phyloP scores from a whole-genome alignment of 2,888 invertebrate genomes.

The Lepidochitona cinerea region DNA sequence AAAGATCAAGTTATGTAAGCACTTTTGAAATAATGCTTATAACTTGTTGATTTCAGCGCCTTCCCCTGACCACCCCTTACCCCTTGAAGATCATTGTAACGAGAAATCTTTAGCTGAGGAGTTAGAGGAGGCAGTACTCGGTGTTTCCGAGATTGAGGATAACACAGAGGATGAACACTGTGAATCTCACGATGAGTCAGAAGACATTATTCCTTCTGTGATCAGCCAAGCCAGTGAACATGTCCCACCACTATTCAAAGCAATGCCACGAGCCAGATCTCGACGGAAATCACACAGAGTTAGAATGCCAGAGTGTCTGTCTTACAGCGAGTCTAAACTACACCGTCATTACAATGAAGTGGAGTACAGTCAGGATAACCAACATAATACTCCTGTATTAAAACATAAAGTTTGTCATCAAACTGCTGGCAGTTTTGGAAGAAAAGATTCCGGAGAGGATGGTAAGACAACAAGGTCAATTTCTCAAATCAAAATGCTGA shows the following conservation, averaged over 20 bases:
- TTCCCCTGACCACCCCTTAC: not conserved
- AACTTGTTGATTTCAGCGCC: not conserved
- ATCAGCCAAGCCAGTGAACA: not conserved
- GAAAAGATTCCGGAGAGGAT: not conserved
- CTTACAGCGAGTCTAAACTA: not conserved
- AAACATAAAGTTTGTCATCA: not conserved
- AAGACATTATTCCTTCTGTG: constrained; percentile 44
- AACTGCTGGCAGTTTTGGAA: not conserved
- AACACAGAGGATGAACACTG: not conserved
- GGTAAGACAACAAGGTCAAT: no score
- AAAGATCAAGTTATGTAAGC: no score
- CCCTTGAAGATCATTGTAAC: not conserved
- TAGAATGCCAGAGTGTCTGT: not conserved
- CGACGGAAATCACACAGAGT: not conserved
- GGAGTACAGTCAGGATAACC: not conserved
- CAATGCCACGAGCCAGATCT: not conserved
- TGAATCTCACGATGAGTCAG: constrained; percentile 24
- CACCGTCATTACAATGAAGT: no score
- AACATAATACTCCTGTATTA: not conserved
- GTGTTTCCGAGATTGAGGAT: not conserved
- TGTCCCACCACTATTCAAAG: not conserved
- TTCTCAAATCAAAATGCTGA: no score
- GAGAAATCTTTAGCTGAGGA: constrained; percentile 53
- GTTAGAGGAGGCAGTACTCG: constrained; percentile 45
- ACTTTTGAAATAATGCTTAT: no score